Base-by-base conservation (phyloP, 2,113 vertebrate species). In the Oophaga pumilio region DNA sequence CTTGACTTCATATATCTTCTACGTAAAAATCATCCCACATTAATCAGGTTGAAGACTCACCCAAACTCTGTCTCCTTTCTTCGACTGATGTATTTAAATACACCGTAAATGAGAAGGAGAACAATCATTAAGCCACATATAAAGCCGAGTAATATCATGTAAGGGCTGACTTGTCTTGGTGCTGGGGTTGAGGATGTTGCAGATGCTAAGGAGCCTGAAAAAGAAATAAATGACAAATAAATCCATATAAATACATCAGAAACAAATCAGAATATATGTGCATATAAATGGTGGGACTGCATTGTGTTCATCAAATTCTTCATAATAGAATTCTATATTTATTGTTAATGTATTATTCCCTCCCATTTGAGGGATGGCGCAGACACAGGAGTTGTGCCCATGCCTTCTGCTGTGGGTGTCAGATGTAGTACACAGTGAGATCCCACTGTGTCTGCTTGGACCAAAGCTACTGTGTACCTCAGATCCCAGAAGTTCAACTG, bases 161-260 rank as follows among this genome's bases (percentile, higher is more conserved):
- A 90, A 0, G 95, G 93, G 82, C 96, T 93, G 0, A 93, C 49
- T 0, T 86, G 93, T 78, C 90, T 90, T 0, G 94, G 91, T 18
- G 90, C 94, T 17, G 96, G 94, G 83, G 94, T 94, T 4, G 94
- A 95, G 0, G 96, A 96, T 0, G 97, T 96, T 4, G 92, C 91
- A 52, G 92, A 91, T 79, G 93, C 90, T 85, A 91, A 60, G 57
- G 80, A 82, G 33, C 92, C 95, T 96, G 88, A 90, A 91, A 8
- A 91, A 56, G 8, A 80, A 80, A 60, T 33, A 73, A 4, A 49
- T 73, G 33, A 43, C 33, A 43, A 43, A 43, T 43, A 43, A 43
- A 43, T 43, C 3, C 33, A 43, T 43, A 43, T 43, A 43, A 43
- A 43, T 43, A 43, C 33, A 43, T 43, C 33, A 2, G 33, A 43